Base-by-base conservation (phyloP, 2,113 vertebrate genomes). In the Alethe castanea region DNA sequence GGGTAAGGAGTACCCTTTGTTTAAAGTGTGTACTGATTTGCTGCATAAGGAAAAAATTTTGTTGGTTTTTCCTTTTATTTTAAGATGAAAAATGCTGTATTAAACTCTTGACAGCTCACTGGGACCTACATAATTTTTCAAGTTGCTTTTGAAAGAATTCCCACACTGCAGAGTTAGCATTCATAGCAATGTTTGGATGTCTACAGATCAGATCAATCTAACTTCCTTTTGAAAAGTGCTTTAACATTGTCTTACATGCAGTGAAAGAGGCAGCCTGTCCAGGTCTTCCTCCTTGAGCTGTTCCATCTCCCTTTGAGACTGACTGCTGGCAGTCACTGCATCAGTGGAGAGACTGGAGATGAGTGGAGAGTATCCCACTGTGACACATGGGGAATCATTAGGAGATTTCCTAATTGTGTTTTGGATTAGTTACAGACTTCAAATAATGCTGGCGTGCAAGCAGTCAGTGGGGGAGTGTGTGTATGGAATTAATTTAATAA, bases 401-500 rank as follows among this genome's bases (percentile, higher is more conserved):
- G 66, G 72, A 82, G 74, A 94, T 78, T 92, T 96, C 93, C 74
- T 95, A 81, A 84, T 81, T 95, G 64, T 72, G 38, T 90, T 92
- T 94, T 86, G 59, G 92, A 79, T 91, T 90, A 81, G 65, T 92
- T 92, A 57, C 13, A 78, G 77, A 74, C 57, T 92, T 95, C 72
- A 90, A 88, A 79, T 74, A 88, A 82, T 82, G 48, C 36, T 92
- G 81, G 83, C 19, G 0, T 92, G 88, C 74, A 79, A 91, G 71
- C 57, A 84, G 62, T 40, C 69, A 17, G 38, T 40, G 42, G 61
- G 36, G 52, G 40, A 4, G 77, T 20, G 42, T 14, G 48, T 56
- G 33, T 79, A 70, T 93, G 79, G 84, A 93, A 84, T 95, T 87
- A 64, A 95, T 92, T 88, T 88, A 88, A 92, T 94, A 66, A 90